These are phyloP conservation scores for Pangasius larnaudii DNA, from an alignment of 2,797 vertebrate species.

Conservation along the genomic window DNA sequence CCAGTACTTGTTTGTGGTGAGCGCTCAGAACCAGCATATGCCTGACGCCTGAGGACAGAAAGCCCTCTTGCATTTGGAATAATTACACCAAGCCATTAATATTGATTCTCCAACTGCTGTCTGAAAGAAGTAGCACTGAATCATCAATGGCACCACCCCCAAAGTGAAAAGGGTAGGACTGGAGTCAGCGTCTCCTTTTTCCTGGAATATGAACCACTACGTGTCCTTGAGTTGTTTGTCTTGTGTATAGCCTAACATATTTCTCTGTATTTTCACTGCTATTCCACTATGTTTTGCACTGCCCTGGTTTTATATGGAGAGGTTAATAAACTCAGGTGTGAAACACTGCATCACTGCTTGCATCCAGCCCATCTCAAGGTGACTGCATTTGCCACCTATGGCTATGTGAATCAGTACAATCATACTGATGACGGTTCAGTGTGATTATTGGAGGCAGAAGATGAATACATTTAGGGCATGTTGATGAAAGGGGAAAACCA, in stretches of 20 bases:
- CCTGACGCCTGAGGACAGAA: constrained; percentile 18
- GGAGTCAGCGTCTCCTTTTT: constrained; percentile 18
- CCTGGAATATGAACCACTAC: constrained; percentile 14
- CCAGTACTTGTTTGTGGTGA: constrained; percentile 5
- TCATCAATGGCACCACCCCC: constrained; percentile 12
- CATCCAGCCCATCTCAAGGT: constrained; percentile 29
- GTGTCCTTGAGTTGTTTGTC: constrained; percentile 11
- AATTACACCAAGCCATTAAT: constrained; percentile 40
- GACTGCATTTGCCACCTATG: constrained; percentile 2
- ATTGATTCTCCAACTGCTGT: constrained; percentile 39
- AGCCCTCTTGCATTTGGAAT: constrained; percentile 20
- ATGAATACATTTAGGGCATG: constrained; percentile 14
- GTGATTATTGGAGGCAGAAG: background rate
- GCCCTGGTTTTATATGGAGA: background rate
- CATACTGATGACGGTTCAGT: background rate
- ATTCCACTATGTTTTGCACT: background rate
- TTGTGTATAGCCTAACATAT: background rate
- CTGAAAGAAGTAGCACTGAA: constrained; percentile 20
- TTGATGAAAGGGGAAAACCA: background rate
- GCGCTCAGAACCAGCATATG: background rate
- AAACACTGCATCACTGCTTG: constrained; percentile 22
- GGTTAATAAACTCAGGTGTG: constrained; percentile 32
- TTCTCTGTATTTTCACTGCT: background rate
- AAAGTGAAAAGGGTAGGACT: constrained; percentile 20
- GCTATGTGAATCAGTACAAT: constrained; percentile 4